phyloP scores from a whole-genome alignment of 2,888 invertebrate genomes.

The Tetrapedia diversipes region DNA sequence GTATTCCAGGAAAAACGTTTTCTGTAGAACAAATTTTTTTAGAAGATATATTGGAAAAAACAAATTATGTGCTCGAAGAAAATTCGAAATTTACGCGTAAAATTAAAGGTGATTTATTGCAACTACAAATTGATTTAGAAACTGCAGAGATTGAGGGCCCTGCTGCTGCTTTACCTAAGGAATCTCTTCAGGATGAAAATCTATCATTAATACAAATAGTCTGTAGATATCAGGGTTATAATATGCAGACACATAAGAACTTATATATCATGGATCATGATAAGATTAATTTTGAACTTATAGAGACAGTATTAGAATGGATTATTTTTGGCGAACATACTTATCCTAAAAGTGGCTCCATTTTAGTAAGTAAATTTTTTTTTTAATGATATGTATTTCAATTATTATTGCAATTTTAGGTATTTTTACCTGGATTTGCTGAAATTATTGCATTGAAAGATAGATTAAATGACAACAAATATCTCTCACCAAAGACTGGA shows the following conservation, averaged over 20 bases:
- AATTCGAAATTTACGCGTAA: constrained; percentile 87
- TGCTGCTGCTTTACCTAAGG: constrained; percentile 85
- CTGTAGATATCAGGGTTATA: constrained; percentile 87
- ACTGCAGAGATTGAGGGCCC: constrained; percentile 86
- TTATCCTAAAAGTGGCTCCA: constrained; percentile 89
- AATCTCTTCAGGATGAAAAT: constrained; percentile 88
- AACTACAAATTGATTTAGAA: constrained; percentile 87
- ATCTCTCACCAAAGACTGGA: constrained; percentile 86
- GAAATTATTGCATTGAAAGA: constrained; percentile 91
- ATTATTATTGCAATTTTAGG: constrained; percentile 68
- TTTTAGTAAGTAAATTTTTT: constrained; percentile 83
- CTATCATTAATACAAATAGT: constrained; percentile 87
- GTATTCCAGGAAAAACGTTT: constrained; percentile 93
- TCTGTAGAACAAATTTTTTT: constrained; percentile 92
- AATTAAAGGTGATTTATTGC: constrained; percentile 85
- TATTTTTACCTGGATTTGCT: constrained; percentile 91
- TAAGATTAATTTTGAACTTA: constrained; percentile 90
- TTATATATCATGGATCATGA: constrained; percentile 90
- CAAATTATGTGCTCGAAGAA: constrained; percentile 86
- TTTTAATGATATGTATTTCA: neutral
- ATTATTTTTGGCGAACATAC: constrained; percentile 88
- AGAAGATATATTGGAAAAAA: constrained; percentile 90
- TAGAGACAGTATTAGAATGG: constrained; percentile 88
- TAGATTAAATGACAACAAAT: constrained; percentile 86
- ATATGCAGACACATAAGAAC: constrained; percentile 88